Base-by-base conservation (phyloP, 2,113 vertebrate genomes). In the Phoxinus phoxinus region DNA sequence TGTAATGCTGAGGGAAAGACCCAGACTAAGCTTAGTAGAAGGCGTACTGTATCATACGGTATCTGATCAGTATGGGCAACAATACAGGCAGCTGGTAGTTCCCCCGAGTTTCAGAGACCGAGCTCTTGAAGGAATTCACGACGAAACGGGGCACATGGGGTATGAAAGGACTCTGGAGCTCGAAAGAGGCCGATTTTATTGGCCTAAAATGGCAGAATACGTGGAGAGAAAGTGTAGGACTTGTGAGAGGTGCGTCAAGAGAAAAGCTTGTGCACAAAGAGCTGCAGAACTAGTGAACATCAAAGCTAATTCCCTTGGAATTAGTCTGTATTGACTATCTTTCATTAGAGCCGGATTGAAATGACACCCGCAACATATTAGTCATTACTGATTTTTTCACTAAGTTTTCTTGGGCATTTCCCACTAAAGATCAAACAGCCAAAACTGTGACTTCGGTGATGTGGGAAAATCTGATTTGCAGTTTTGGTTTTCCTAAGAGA, bases 331-430 rank as follows among this genome's bases (percentile, higher is more conserved):
- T 88, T 3, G 79, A 88, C 71, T 81, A 85, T 32, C 32, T 88
- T 17, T 58, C 72, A 21, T 3, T 86, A 9, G 63, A 86, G 15
- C 87, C 85, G 0, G 82, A 85, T 17, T 73, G 65, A 17, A 63
- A 4, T 21, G 84, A 88, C 23, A 88, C 53, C 2, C 25, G 81
- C 59, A 84, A 88, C n/a, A 84, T 87, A 1, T 53, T 85, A 35
- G 86, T 85, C 4, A 85, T 83, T 15, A 88, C 86, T 2, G 82
- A 87, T 53, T 83, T 85, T 27, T 89, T 90, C 35, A 89, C 84
- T 13, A 89, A 86, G 58, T 85, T 48, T 79, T 79, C 87, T 0
- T 48, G 48, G 25, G 86, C 86, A 41, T 88, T 59, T 25, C 80
- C 85, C 0, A 89, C 86, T 0, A 82, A 25, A 71, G 87, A 87